A percentile compares a stretch with the other conserved stretches of the same genome.
phyloP scores from a whole-genome alignment of 2,888 invertebrate species.

The Diploptera punctata region DNA sequence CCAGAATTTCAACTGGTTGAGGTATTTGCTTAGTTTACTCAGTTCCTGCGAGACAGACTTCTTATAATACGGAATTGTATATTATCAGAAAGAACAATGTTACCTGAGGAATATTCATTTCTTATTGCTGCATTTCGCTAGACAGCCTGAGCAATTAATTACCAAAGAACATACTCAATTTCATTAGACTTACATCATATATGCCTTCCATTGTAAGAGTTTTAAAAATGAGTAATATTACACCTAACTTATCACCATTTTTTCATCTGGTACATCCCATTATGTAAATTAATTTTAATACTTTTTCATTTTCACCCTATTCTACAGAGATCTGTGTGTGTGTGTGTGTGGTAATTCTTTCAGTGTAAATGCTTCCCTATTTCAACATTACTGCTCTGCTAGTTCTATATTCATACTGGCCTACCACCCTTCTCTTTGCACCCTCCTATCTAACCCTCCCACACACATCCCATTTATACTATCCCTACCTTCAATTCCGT shows the following conservation, averaged over 20 bases:
- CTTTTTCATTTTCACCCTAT: slow-evolving; percentile 22
- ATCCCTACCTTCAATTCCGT: slow-evolving; percentile 19
- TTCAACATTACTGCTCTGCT: neutral
- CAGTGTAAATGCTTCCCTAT: slow-evolving; percentile 12
- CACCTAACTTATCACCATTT: slow-evolving; percentile 5
- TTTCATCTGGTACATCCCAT: slow-evolving; percentile 27
- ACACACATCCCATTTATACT: slow-evolving; percentile 2
- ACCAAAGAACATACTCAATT: neutral
- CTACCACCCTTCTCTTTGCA: neutral
- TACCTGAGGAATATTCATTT: too few relatives aligned
- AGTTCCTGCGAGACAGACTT: too few relatives aligned
- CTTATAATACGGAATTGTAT: too few relatives aligned
- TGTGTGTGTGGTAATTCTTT: slow-evolving; percentile 22
- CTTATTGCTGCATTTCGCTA: too few relatives aligned
- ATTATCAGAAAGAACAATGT: too few relatives aligned
- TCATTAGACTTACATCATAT: neutral
- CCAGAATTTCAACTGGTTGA: too few relatives aligned
- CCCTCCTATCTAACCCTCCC: neutral
- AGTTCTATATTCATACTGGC: slow-evolving; percentile 22
- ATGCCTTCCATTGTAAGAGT: neutral
- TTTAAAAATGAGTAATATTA: neutral
- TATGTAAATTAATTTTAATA: slow-evolving; percentile 30
- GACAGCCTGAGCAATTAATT: too few relatives aligned
- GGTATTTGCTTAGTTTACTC: too few relatives aligned
- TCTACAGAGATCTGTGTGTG: neutral